Evolutionary conservation across 2,888 invertebrate species (phyloP), one percentile per base, ranked within the genome.

Genomic region (Lycocerus yunnanus): DNA sequence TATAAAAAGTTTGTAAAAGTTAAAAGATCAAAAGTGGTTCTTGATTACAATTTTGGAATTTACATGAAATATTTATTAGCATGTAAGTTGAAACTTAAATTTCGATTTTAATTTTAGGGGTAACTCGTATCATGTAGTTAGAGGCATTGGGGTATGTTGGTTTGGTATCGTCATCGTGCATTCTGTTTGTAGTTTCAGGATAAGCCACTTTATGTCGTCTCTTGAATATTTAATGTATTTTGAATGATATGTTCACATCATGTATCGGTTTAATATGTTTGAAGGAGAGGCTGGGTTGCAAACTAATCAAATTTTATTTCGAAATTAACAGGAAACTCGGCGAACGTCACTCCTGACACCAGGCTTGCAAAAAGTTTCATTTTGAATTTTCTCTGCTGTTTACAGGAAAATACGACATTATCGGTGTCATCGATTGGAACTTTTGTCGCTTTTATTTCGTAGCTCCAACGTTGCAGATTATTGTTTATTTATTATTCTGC

Each of bases 171-270:
- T 72, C 67, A 72, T 60, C 72, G 68, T 68, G 68, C 68, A 72
- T 72, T 61, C 72, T 63, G 61, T 63, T 68, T 68, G 67, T 61
- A 68, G 43, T 61, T 63, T 60, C 18, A 24, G 72, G 72, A 72
- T 72, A 72, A 72, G 67, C 72, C 72, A 63, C 72, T 58, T 68
- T 68, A 68, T 68, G 68, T 63, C 59, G 15, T 68, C 58, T 61
- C 66, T 65, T 72, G 68, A 72, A 72, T 72, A 72, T 68, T 72
- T 72, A 72, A 72, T 68, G 68, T 68, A 24, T 68, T 68, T 68
- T 58, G 72, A 72, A 72, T 63, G 72, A 72, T 68, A 72, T 68
- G 68, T 67, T 18, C 61, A n/a, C 60, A 43, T 60, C 61, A 63
- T 63, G 15, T 18, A 18, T 20, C 61, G 61, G 43, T 43, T 43